These are phyloP conservation scores for Murina feae DNA, from an alignment of 2,113 vertebrate species.

Conservation along the genomic window DNA sequence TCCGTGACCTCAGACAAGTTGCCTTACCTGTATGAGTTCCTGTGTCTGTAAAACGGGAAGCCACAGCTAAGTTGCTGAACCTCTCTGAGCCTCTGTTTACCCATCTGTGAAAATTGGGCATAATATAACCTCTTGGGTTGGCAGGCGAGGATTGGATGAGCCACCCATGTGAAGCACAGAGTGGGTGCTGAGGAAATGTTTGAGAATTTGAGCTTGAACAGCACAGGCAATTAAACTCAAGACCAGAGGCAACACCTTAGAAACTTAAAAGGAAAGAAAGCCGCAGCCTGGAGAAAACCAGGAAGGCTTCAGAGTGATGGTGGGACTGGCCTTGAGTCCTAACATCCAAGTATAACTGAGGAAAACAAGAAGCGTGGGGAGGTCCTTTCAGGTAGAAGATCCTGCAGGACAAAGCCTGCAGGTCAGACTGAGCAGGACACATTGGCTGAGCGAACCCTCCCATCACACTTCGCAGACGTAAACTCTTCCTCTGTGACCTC, in stretches of 20 bases:
- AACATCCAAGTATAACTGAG: neutral
- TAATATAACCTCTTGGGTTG: neutral
- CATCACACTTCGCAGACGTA: accelerated
- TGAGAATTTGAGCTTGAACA: neutral
- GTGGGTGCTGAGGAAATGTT: neutral
- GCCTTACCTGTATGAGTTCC: neutral
- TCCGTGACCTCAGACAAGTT: neutral
- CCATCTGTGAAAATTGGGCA: neutral
- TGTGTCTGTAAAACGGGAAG: neutral
- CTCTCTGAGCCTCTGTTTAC: neutral
- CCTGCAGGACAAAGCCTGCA: neutral
- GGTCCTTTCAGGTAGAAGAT: neutral
- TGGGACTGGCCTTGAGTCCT: accelerated
- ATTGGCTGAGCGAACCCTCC: no score
- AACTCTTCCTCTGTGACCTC: neutral
- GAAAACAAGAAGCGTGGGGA: neutral
- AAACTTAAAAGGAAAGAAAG: neutral
- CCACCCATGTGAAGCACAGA: accelerated
- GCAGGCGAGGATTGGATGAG: neutral
- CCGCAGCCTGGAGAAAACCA: neutral
- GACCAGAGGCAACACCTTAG: neutral
- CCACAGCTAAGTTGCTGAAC: neutral
- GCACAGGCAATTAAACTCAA: neutral
- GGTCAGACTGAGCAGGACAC: neutral
- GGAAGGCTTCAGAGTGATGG: neutral